Evolutionary conservation across 2,888 invertebrate species (phyloP).

Genomic region (Papilio gigon): DNA sequence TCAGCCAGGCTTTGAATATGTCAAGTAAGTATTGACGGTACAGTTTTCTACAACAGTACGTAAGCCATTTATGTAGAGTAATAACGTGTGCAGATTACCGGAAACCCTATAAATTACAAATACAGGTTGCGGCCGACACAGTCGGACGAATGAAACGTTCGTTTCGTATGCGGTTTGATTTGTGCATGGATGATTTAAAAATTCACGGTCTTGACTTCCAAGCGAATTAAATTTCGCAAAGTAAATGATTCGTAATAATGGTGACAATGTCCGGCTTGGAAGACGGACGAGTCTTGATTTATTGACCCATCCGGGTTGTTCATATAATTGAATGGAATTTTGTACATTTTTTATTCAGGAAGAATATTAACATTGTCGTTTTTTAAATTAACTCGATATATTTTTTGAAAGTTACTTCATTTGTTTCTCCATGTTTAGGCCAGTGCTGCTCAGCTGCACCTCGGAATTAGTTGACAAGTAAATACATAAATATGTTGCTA

Average conservation of each 20-base stretch:
- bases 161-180: conserved; percentile 23
- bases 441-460: no score
- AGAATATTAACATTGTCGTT: not conserved
- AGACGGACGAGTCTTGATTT: not conserved
- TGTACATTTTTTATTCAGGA: not conserved
- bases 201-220: conserved; percentile 16
- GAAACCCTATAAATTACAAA: conserved; percentile 14
- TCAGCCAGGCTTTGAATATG: not conserved
- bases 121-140: conserved; percentile 7
- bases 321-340: not conserved
- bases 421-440: no score
- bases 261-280: not conserved
- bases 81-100: not conserved
- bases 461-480: not conserved
- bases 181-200: conserved; percentile 17
- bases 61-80: conserved; percentile 18
- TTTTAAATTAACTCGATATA: no score
- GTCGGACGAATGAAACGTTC: not conserved
- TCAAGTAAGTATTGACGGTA: not conserved
- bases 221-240: conserved; percentile 1
- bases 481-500: not conserved
- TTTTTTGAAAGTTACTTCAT: no score
- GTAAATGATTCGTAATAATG: conserved; percentile 11
- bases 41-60: not conserved
- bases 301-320: not conserved